A percentile compares a stretch with the other conserved stretches of the same genome.
Conservation (phyloP, 2,888 invertebrate species). For the Pollenia angustigena region DNA sequence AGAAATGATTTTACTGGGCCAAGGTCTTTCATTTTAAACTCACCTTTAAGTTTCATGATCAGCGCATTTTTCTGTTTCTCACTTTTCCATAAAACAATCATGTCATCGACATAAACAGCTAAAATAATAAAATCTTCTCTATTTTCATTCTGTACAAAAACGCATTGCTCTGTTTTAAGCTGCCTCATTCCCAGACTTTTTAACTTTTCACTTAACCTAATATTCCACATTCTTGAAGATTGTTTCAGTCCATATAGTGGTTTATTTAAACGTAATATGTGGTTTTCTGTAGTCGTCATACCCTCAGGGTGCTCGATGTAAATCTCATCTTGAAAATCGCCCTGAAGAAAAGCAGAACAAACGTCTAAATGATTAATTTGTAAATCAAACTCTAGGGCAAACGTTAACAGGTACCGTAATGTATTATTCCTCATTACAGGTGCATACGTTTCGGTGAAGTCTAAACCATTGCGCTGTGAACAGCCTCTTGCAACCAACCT, state of each 20-base stretch:
- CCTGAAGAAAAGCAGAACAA: conserved; percentile 57
- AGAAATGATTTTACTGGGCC: conserved; percentile 66
- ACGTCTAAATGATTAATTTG: conserved; percentile 42
- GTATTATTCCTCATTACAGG: conserved; percentile 32
- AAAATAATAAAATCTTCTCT: conserved; percentile 61
- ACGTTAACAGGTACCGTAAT: conserved; percentile 20
- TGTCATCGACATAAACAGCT: conserved; percentile 60
- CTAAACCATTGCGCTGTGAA: conserved; percentile 72
- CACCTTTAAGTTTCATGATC: conserved; percentile 56
- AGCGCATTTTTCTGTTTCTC: conserved; percentile 34
- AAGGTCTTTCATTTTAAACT: conserved; percentile 58
- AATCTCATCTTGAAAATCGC: conserved; percentile 46
- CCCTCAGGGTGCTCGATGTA: conserved; percentile 36
- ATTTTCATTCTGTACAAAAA: conserved; percentile 42
- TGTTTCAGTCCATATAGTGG: conserved; percentile 62
- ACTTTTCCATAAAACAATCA: conserved; percentile 68
- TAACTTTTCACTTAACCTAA: conserved; percentile 32
- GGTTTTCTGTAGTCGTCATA: conserved; percentile 42
- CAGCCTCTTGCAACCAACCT: conserved; percentile 75
- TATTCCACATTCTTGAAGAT: conserved; percentile 48
- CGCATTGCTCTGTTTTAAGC: conserved; percentile 49
- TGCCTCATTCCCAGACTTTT: conserved; percentile 46
- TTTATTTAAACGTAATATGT: conserved; percentile 53
- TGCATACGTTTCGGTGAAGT: conserved; percentile 67
- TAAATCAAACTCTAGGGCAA: conserved; percentile 39